Evolutionary conservation across 1,140 invertebrate genomes (phyloP).

Genomic region (Oncopeltus fasciatus): DNA sequence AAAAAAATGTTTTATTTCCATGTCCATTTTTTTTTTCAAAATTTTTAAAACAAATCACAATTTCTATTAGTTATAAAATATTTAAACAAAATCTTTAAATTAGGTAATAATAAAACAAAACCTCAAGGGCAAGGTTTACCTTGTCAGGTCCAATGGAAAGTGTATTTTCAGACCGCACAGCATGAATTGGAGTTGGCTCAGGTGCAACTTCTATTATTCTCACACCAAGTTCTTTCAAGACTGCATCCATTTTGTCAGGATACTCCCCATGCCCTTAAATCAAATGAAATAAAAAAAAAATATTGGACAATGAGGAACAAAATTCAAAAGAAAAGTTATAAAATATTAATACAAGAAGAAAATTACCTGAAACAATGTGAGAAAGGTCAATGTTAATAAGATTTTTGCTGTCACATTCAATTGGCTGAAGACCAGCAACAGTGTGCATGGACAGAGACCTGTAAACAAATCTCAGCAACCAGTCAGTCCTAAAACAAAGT

Average conservation of each 20-base stretch:
- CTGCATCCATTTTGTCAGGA: conserved; percentile 41
- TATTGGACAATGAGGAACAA: too few species aligned
- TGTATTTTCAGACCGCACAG: not conserved
- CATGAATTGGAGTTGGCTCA: not conserved
- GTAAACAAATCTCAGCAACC: conserved; percentile 53
- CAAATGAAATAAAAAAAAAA: too few species aligned
- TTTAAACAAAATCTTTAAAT: too few species aligned
- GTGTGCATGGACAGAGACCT: conserved; percentile 41
- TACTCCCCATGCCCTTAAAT: conserved; percentile 44
- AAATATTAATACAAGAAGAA: conserved; percentile 25
- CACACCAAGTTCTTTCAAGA: conserved; percentile 32
- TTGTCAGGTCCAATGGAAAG: not conserved
- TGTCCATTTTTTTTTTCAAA: too few species aligned
- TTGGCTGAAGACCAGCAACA: conserved; percentile 44
- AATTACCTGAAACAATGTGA: conserved; percentile 37
- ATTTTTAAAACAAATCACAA: too few species aligned
- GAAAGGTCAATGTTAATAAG: conserved; percentile 48
- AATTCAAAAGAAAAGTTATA: too few species aligned
- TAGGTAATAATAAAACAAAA: too few species aligned
- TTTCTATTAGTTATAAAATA: too few species aligned
- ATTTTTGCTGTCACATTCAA: conserved; percentile 37
- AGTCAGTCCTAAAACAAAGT: conserved; percentile 42
- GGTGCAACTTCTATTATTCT: conserved; percentile 15
- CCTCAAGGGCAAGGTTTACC: too few species aligned
- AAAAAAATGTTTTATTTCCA: too few species aligned